Evolutionary conservation across 2,888 invertebrate species (phyloP).

Genomic region (Leptarthrus brevirostris): DNA sequence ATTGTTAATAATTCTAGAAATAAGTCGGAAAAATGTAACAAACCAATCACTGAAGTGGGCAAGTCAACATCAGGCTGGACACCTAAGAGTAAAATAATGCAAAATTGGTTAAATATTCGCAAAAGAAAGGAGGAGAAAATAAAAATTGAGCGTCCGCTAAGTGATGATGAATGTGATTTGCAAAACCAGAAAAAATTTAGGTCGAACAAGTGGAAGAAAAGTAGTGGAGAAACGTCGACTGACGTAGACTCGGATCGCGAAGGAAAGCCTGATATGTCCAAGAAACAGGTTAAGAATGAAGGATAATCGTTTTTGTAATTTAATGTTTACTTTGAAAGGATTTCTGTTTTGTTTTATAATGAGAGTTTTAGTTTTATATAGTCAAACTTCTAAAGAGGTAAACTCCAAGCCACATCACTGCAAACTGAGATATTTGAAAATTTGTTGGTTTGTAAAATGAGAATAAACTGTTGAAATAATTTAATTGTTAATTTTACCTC

Average conservation of each 20-base stretch:
- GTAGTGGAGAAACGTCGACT: conserved; percentile 12
- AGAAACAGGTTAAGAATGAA: too few relatives aligned
- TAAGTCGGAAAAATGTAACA: conserved; percentile 73
- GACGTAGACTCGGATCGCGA: conserved; percentile 7
- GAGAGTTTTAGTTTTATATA: too few relatives aligned
- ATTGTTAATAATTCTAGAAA: conserved; percentile 79
- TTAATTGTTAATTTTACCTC: too few relatives aligned
- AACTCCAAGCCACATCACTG: too few relatives aligned
- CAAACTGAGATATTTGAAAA: too few relatives aligned
- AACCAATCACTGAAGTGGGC: conserved; percentile 62
- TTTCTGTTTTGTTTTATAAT: too few relatives aligned
- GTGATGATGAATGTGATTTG: conserved; percentile 15
- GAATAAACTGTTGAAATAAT: too few relatives aligned
- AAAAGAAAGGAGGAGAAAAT: conserved; percentile 55
- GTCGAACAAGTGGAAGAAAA: neutral
- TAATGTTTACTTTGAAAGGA: too few relatives aligned
- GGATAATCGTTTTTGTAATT: too few relatives aligned
- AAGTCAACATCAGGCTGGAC: neutral
- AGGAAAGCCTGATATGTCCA: neutral
- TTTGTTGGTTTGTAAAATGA: too few relatives aligned
- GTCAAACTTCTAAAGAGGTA: too few relatives aligned
- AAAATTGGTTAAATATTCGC: conserved; percentile 60
- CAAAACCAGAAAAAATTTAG: neutral
- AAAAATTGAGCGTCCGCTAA: neutral
- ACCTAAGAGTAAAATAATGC: conserved; percentile 59